These are phyloP conservation scores for Melanargia galathea DNA, from an alignment of 2,888 invertebrate genomes.

Conservation along the genomic window DNA sequence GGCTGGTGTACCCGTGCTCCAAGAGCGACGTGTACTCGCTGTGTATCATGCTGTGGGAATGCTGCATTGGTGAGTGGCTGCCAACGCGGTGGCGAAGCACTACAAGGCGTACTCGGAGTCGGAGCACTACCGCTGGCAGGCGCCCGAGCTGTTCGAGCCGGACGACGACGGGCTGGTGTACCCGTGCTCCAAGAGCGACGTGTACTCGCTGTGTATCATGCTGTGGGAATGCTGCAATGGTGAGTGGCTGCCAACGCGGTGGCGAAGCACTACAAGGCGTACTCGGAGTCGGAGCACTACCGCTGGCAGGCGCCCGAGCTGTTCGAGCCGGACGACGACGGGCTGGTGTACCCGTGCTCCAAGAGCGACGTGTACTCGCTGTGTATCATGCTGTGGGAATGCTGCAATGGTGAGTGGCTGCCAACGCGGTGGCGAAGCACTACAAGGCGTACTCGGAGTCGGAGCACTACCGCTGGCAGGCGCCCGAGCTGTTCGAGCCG, in stretches of 20 bases:
- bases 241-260: no score
- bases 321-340: neutral
- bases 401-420: neutral
- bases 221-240: neutral
- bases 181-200: neutral
- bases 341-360: neutral
- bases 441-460: no score
- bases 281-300: no score
- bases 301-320: neutral
- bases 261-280: no score
- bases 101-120: no score
- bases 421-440: no score
- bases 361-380: neutral
- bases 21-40: neutral
- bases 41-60: neutral
- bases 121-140: neutral
- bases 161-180: neutral
- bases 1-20: neutral
- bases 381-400: neutral
- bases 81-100: no score
- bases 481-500: neutral
- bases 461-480: neutral
- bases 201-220: neutral
- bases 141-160: neutral
- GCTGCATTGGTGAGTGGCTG: neutral